Conservation (phyloP, 1,140 invertebrate genomes). For the Trichoplusia ni region DNA sequence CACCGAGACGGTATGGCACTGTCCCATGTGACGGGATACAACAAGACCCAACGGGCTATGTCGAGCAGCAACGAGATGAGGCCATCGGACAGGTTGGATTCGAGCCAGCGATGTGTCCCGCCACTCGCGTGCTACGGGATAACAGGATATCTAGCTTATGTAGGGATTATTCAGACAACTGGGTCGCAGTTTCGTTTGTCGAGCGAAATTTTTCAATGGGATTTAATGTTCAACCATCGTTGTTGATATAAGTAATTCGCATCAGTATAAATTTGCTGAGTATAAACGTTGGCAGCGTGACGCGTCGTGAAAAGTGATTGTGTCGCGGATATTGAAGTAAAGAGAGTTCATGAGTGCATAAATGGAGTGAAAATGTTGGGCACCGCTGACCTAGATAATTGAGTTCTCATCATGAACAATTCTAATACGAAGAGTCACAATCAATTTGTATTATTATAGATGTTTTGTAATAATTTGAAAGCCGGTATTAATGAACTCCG, state of each 20-base stretch:
- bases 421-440: too few relatives aligned
- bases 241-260: constrained; percentile 5
- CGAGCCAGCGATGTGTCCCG: constrained; percentile 43
- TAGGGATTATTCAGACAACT: constrained; percentile 34
- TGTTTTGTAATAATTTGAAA: too few relatives aligned
- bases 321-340: background rate
- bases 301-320: background rate
- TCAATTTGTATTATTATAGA: too few relatives aligned
- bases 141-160: constrained; percentile 42
- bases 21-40: constrained; percentile 38
- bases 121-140: constrained; percentile 27
- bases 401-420: constrained; percentile 7
- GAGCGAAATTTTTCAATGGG: constrained; percentile 23
- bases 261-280: background rate
- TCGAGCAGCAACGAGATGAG: constrained; percentile 29
- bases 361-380: background rate
- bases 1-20: constrained; percentile 35
- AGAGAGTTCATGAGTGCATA: background rate
- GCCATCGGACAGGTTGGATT: constrained; percentile 38
- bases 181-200: constrained; percentile 31
- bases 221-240: background rate
- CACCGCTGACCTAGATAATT: background rate
- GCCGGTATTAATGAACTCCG: too few relatives aligned
- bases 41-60: constrained; percentile 26
- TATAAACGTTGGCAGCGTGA: background rate